A percentile compares a stretch with the other conserved stretches of the same genome.
Conservation (phyloP, 2,113 vertebrate genomes). For the Perccottus glenii region DNA sequence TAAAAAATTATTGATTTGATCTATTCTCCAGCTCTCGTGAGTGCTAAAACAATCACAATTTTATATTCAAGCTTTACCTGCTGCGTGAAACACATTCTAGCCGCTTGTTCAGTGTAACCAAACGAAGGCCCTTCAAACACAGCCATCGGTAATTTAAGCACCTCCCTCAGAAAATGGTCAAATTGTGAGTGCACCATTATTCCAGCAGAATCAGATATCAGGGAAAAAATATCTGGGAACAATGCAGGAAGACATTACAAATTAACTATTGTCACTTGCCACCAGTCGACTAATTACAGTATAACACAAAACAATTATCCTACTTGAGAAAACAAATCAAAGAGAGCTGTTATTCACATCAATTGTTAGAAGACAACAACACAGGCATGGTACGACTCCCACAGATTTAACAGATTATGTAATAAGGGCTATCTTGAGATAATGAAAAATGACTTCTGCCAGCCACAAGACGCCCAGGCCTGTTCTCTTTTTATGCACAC, state of each 20-base stretch:
- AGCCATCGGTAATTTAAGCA: constrained; percentile 92
- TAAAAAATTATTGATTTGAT: too few relatives aligned
- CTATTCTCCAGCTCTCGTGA: too few relatives aligned
- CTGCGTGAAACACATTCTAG: constrained; percentile 91
- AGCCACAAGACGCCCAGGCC: constrained; percentile 29
- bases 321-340: constrained; percentile 70
- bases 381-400: constrained; percentile 38
- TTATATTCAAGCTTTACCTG: constrained; percentile 80
- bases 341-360: constrained; percentile 57
- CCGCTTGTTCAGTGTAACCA: constrained; percentile 94
- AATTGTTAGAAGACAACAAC: constrained; percentile 41
- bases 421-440: constrained; percentile 56
- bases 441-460: constrained; percentile 61
- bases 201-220: constrained; percentile 93
- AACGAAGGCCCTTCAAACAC: constrained; percentile 98
- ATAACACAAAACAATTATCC: constrained; percentile 65
- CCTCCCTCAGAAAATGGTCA: constrained; percentile 93
- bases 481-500: constrained; percentile 6
- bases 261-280: constrained; percentile 61
- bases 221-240: constrained; percentile 95
- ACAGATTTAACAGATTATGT: constrained; percentile 62
- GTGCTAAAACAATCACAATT: background rate
- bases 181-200: constrained; percentile 93
- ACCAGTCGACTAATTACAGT: constrained; percentile 67
- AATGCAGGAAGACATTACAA: constrained; percentile 26